Base-by-base conservation (phyloP, 1,140 invertebrate genomes). In the Micrasema minimum region DNA sequence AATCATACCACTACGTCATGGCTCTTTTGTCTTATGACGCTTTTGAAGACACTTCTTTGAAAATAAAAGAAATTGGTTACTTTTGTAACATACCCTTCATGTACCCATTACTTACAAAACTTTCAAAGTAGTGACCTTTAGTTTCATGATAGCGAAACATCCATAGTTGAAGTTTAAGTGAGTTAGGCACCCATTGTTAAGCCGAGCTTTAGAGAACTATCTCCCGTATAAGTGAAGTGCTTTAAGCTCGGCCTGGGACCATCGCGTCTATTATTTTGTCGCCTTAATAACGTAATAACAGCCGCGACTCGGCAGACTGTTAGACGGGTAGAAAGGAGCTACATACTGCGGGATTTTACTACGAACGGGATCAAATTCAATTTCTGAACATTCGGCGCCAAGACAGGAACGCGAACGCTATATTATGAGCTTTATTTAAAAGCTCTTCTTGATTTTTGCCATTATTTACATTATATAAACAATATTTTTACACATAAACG, bases 191-290 rank as follows among this genome's bases (percentile, higher is more conserved):
- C n/a, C 53, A 57, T 57, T 57, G 53, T 57, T 51, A 57, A 14
- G 12, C 23, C 45, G 45, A 48, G 62, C 45, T 62, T 62, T 23
- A 10, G 59, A 16, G 26, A 66, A 37, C n/a, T 31, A 38, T 37
- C 53, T 57, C 31, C 14, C 51, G 66, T 45, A 37, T 68, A 69
- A 73, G 45, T 69, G 66, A 73, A 73, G 72, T 64, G 61, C 66
- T 57, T 61, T 37, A 48, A 38, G 35, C 51, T 23, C 11, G 59
- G n/a, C n/a, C n/a, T n/a, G n/a, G 48, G 31, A 57, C 53, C 53
- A 31, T 35, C 46, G 38, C 38, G 72, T 69, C 66, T 73, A 73
- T 69, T 73, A 73, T 73, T 73, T 73, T 66, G 72, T 66, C 72
- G 61, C 59, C 62, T 35, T 73, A 69, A 73, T 66, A 73, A 69